Percentiles rank a stretch among this genome's conserved stretches.
phyloP scores from a whole-genome alignment of 2,888 invertebrate genomes.

The Drosophila mimica region DNA sequence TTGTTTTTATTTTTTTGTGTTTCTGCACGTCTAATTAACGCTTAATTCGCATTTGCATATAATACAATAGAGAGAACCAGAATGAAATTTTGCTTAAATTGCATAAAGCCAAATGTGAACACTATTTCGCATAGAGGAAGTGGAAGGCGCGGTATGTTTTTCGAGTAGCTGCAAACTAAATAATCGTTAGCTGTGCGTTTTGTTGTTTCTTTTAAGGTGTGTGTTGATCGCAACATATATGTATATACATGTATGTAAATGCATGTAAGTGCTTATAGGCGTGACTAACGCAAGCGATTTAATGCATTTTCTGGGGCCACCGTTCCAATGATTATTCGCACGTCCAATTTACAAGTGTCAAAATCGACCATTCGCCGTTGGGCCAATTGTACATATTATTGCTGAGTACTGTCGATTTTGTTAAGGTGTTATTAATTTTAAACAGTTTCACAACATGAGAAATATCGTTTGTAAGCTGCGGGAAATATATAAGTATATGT shows the following conservation, averaged over 20 bases:
- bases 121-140: not conserved
- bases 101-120: slow-evolving; percentile 31
- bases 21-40: slow-evolving; percentile 57
- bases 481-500: no score
- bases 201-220: slow-evolving; percentile 2
- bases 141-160: not conserved
- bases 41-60: slow-evolving; percentile 42
- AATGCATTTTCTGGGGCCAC: slow-evolving; percentile 22
- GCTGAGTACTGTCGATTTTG: slow-evolving; percentile 9
- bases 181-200: slow-evolving; percentile 21
- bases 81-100: slow-evolving; percentile 28
- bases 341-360: slow-evolving; percentile 24
- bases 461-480: not conserved
- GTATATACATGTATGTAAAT: not conserved
- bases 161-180: slow-evolving; percentile 16
- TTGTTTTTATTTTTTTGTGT: slow-evolving; percentile 11
- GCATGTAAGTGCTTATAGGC: not conserved
- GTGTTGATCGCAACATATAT: slow-evolving; percentile 23
- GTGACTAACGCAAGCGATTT: slow-evolving; percentile 14
- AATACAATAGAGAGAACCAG: slow-evolving; percentile 4
- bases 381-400: slow-evolving; percentile 11
- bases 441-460: not conserved
- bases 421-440: not conserved
- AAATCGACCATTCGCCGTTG: slow-evolving; percentile 6
- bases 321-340: slow-evolving; percentile 16